Base-by-base conservation (phyloP, 23 tunicate genomes). In the Aplidium turbinatum region DNA sequence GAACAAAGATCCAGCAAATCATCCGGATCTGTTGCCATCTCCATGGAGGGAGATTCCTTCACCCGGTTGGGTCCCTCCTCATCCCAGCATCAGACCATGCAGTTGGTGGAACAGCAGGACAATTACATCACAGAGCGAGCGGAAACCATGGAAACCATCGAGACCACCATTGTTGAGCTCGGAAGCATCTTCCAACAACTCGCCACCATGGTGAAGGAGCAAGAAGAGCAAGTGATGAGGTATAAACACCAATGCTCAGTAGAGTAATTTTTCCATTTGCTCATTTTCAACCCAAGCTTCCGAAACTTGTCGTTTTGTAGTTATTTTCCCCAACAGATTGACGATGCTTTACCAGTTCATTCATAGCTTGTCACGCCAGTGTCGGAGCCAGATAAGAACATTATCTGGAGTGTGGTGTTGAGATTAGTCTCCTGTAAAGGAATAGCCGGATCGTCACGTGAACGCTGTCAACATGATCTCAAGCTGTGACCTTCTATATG, bases 201-300 rank as follows among this genome's bases (percentile, higher is more conserved):
- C 5, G 94, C 94, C 30, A 86, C 93, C 19, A 86, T 93, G 98
- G 98, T 93, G 20, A 86, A 93, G 52, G 98, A 86, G 61, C 92
- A 93, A 46, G 98, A 90, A 51, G 97, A 90, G 34, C 85, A 77
- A 50, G 87, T 90, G 24, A 77, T 78, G 81, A 83, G 97, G 97
- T 90, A 62, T 26, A 55, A 9, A 9, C 16, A 42, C 50, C 50
- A 42, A n/a, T n/a, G n/a, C n/a, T n/a, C n/a, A n/a, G n/a, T n/a
- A n/a, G n/a, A n/a, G n/a, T n/a, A n/a, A n/a, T n/a, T n/a, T n/a
- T n/a, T n/a, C n/a, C n/a, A n/a, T n/a, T n/a, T n/a, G n/a, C n/a
- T n/a, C n/a, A n/a, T n/a, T n/a, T n/a, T n/a, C n/a, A n/a, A n/a
- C n/a, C n/a, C n/a, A n/a, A n/a, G n/a, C n/a, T n/a, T n/a, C n/a